A percentile compares a stretch with the other conserved stretches of the same genome.
phyloP scores from a whole-genome alignment of 2,113 vertebrate species.

The Antigone vipio region DNA sequence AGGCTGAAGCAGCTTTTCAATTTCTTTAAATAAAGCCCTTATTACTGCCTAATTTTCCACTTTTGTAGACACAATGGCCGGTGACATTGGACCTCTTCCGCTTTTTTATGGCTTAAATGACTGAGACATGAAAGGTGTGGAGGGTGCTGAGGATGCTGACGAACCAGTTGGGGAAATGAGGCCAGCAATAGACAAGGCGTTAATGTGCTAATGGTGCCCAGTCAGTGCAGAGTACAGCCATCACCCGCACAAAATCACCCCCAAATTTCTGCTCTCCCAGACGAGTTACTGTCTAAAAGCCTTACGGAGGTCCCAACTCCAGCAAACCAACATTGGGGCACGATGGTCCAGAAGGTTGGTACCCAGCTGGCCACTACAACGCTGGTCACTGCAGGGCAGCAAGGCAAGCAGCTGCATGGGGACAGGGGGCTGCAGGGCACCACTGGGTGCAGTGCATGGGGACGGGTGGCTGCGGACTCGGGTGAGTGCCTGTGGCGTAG shows the following conservation, averaged over 20 bases:
- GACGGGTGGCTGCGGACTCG: neutral
- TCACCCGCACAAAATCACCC: neutral
- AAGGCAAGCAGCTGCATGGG: neutral
- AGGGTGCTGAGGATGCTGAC: neutral
- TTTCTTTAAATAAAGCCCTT: neutral
- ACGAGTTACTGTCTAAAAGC: neutral
- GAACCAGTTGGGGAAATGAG: neutral
- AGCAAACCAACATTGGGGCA: accelerated
- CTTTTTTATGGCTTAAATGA: neutral
- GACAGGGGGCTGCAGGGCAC: neutral
- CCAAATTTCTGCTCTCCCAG: neutral
- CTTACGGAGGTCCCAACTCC: accelerated
- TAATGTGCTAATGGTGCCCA: neutral
- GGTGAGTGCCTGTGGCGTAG: neutral
- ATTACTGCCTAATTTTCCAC: neutral
- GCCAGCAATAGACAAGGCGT: neutral
- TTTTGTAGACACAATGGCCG: neutral
- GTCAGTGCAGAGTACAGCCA: neutral
- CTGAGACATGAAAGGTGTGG: neutral
- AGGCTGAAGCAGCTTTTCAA: neutral
- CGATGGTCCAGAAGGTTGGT: accelerated
- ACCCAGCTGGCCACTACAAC: neutral
- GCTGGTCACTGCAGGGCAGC: accelerated
- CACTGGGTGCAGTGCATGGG: neutral
- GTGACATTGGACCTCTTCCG: neutral